Evolutionary conservation across 2,797 vertebrate species (phyloP), one percentile per base, ranked within the genome.

Genomic region (Mus caroli): DNA sequence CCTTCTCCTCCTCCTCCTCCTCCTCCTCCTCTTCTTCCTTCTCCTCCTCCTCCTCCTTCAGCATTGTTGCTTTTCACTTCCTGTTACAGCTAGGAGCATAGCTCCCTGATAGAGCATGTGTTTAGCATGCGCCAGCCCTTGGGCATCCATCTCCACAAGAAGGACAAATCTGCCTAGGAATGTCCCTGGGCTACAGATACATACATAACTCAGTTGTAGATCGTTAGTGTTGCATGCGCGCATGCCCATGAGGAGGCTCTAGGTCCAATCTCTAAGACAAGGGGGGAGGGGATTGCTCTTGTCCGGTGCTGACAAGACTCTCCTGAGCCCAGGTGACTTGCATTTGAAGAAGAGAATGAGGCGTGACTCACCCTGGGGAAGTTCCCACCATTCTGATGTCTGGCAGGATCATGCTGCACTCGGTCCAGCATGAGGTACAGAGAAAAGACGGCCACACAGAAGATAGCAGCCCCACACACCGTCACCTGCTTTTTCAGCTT

Each of bases 401-500:
- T 99, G 22, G 99, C 90, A 46, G 99, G 99, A 95, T 99, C 99
- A 22, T 99, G 99, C 95, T 99, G 99, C 98, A 99, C 99, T 88
- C 99, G 98, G 98, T 99, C 99, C 99, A 99, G 98, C 99, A 99
- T 99, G 98, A 99, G 98, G 98, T 99, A 99, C 79, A 99, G 99
- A 0, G 99, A 99, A 98, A 99, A 99, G 88, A 99, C 99, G 0
- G 99, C 99, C 98, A 99, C 99, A 84, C 99, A 99, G 98, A 99
- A 99, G 98, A 99, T 99, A 97, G 99, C 99, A 90, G 99, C 99
- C 76, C 99, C 99, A 20, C 99, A 99, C 92, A 99, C 99, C 0
- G 99, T 99, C 98, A 99, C 99, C 98, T 99, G 99, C 98, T 99
- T 99, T 98, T 99, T 99, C 98, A 99, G 99, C 99, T 99, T 99